Base-by-base conservation (phyloP, 2,888 invertebrate species). In the Carabus problematicus region DNA sequence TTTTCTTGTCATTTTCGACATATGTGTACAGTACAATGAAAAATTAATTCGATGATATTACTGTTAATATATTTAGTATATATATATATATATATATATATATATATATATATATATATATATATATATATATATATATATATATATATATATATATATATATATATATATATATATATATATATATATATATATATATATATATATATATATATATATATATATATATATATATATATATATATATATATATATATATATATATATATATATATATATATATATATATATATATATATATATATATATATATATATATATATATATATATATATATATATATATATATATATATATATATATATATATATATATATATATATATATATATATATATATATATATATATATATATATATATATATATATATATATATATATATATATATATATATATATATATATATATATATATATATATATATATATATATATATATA, bases 51-150 rank as follows among this genome's bases (percentile, higher is more conserved):
- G n/a, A n/a, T n/a, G n/a, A n/a, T n/a, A n/a, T n/a, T n/a, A n/a
- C n/a, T n/a, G n/a, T n/a, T n/a, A n/a, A n/a, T n/a, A n/a, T n/a
- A n/a, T n/a, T n/a, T n/a, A n/a, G 11, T 42, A 42, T 42, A 42
- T 42, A 42, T 42, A 42, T 42, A 42, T 42, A 42, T 42, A 42
- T 42, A 42, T 42, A 42, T 42, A 42, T 42, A 42, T 42, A 42
- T 42, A 42, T 42, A 42, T 42, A 42, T 42, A 42, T 42, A 42
- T 42, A 42, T 42, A 42, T 42, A 42, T 42, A 42, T 42, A 42
- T 42, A 42, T 42, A 42, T 42, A 42, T 42, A 42, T 42, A 42
- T 42, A 42, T 42, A 42, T 42, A 42, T 42, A 42, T 42, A 42
- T 42, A 42, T 42, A 42, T 42, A 42, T 42, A 42, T 42, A 42